Conservation (phyloP, 2,113 vertebrate species). For the Polypterus senegalus region DNA sequence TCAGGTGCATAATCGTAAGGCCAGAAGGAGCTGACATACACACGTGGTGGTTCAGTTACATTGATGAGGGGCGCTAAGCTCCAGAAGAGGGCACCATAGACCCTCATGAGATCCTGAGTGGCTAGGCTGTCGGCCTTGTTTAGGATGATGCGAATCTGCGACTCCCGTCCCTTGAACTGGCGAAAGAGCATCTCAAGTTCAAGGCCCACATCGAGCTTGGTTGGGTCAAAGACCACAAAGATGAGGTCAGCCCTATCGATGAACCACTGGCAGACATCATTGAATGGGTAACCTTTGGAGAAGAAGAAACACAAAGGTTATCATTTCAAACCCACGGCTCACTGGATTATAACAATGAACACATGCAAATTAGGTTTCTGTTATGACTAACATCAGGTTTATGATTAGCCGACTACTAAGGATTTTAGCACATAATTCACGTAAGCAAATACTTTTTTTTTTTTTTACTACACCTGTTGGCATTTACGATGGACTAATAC, state of each 20-base stretch:
- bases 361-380: no score
- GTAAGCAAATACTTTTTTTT: no score
- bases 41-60: constrained; percentile 84
- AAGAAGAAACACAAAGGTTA: constrained; percentile 19
- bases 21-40: constrained; percentile 98
- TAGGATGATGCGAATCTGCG: constrained; percentile 93
- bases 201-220: constrained; percentile 88
- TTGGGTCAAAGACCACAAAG: constrained; percentile 93
- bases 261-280: constrained; percentile 97
- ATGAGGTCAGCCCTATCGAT: constrained; percentile 95
- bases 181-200: constrained; percentile 93
- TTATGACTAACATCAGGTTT: no score
- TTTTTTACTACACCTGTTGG: no score
- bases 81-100: constrained; percentile 94
- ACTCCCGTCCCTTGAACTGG: constrained; percentile 89
- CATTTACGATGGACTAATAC: no score
- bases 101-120: constrained; percentile 92
- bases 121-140: constrained; percentile 93
- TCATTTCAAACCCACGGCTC: no score
- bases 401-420: no score
- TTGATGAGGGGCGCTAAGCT: constrained; percentile 95
- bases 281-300: constrained; percentile 84
- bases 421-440: no score
- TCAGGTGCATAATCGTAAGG: constrained; percentile 82
- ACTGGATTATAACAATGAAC: no score